These are phyloP conservation scores for Trachemys scripta DNA, from an alignment of 2,113 vertebrate species.

Conservation along the genomic window DNA sequence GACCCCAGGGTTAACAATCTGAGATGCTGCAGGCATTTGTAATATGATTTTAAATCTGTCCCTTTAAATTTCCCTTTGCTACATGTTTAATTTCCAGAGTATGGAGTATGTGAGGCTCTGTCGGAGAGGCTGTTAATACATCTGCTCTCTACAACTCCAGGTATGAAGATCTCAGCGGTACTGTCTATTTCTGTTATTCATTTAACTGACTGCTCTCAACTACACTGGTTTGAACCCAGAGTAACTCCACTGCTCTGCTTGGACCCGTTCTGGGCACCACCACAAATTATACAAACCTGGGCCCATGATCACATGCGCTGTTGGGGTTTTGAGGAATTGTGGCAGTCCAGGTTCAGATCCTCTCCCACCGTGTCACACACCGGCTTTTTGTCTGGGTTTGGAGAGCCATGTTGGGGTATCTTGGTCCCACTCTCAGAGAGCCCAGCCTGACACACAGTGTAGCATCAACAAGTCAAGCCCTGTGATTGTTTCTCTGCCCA, in stretches of 20 bases:
- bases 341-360: not conserved
- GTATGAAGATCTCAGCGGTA: not conserved
- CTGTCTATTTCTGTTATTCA: not conserved
- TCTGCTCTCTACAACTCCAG: not conserved
- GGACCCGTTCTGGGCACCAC: no score
- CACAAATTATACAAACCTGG: no score
- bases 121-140: not conserved
- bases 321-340: not conserved
- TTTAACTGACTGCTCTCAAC: not conserved
- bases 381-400: not conserved
- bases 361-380: not conserved
- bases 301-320: not conserved
- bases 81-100: not conserved
- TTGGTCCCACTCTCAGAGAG: not conserved
- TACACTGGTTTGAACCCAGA: not conserved
- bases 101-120: not conserved
- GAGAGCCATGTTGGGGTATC: not conserved
- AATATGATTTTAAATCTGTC: not conserved
- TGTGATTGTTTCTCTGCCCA: not conserved
- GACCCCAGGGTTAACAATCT: accelerated
- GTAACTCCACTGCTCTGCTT: not conserved
- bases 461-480: not conserved
- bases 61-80: not conserved
- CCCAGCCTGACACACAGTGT: not conserved
- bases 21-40: not conserved